Evolutionary conservation across 2,113 vertebrate genomes (phyloP), one percentile per base, ranked within the genome.

Genomic region (Psephotus haematonotus): DNA sequence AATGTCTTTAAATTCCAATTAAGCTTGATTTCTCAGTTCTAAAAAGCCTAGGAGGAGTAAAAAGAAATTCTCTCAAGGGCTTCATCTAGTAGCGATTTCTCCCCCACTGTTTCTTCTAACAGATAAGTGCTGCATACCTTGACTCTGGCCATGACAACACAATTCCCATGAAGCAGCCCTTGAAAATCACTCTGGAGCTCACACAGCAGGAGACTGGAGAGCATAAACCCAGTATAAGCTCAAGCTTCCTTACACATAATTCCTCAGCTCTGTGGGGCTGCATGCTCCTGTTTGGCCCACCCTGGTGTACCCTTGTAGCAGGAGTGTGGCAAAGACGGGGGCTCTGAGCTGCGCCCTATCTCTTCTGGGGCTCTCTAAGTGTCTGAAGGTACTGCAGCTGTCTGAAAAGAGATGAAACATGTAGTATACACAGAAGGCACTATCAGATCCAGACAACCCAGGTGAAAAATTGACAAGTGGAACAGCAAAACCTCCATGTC

Each of bases 141-240:
- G 92, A 84, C 72, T 97, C 69, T 74, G 84, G 47, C 94, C 94
- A 95, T 95, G 93, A 96, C 96, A 96, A 96, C 96, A 92, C 95
- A 93, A 81, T 94, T 95, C 85, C 86, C 82, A 86, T 93, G 92
- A 93, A 95, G 76, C 50, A 55, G 79, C 55, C 55, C 93, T 95
- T 90, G 67, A 95, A 92, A 74, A 83, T 88, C 76, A 33, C 82
- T 85, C 82, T 90, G 62, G 86, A 88, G 80, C 76, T 90, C 60
- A 60, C 90, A 75, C 95, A 96, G 92, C 88, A 43, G 92, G 94
- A 88, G 50, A 22, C 55, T 71, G 83, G 44, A 84, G 69, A 94
- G 37, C 55, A 88, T 47, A 95, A 95, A 41, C 83, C n/a, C 69
- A 57, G 10, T 37, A 63, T 60, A 91, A 96, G 62, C 28, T 55